A percentile compares a stretch with the other conserved stretches of the same genome.
Conservation (phyloP, 2,888 invertebrate genomes). For the Melikaiella ostensackeni region DNA sequence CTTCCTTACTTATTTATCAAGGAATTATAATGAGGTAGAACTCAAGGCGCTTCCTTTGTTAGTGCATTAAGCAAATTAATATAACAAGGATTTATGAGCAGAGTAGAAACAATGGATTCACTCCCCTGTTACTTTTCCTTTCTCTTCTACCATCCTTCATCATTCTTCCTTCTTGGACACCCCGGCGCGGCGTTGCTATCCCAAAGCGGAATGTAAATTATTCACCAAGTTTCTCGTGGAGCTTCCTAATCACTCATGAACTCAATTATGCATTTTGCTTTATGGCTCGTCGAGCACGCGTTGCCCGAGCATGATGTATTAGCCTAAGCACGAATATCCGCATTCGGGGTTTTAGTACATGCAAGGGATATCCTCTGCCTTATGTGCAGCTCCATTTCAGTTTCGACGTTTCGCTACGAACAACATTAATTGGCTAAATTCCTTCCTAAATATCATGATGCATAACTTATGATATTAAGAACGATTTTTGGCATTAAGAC, state of each 20-base stretch:
- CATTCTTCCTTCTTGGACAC: neutral
- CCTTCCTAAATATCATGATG: neutral
- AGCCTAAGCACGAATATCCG: slow-evolving; percentile 9
- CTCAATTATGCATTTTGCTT: slow-evolving; percentile 66
- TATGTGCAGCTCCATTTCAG: neutral
- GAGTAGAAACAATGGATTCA: neutral
- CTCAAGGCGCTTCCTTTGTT: neutral
- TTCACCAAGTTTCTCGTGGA: slow-evolving; percentile 60
- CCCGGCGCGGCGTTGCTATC: slow-evolving; percentile 26
- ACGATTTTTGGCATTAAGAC: neutral
- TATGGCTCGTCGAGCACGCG: slow-evolving; percentile 35
- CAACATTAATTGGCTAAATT: neutral
- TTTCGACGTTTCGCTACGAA: neutral
- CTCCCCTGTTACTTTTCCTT: neutral
- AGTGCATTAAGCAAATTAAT: neutral
- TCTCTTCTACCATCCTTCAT: neutral
- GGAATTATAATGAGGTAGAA: neutral
- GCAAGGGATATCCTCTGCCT: neutral
- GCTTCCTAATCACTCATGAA: slow-evolving; percentile 69
- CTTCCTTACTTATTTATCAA: neutral
- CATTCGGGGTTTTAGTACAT: neutral
- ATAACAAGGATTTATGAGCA: neutral
- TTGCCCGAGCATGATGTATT: neutral
- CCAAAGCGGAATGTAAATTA: slow-evolving; percentile 65
- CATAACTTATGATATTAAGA: neutral